Conservation (phyloP, 2,797 vertebrate species). For the Ibycter americanus region DNA sequence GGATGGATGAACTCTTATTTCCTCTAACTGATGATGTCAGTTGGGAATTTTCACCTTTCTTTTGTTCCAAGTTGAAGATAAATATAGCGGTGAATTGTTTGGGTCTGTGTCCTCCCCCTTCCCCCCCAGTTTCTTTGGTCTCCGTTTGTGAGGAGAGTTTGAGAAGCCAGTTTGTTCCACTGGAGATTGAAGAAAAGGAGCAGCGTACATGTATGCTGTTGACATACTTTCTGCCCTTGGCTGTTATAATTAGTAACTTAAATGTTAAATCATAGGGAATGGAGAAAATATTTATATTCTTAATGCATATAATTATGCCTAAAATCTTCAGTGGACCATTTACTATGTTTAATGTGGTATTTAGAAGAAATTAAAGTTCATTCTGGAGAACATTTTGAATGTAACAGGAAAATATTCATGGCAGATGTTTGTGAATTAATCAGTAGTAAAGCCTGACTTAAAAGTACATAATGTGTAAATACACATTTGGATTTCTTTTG, state of each 20-base stretch:
- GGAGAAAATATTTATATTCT: conserved; percentile 64
- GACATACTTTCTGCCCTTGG: background rate
- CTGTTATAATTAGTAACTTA: conserved; percentile 45
- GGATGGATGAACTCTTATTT: conserved; percentile 56
- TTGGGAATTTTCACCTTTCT: conserved; percentile 61
- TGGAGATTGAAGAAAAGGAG: background rate
- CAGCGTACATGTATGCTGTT: background rate
- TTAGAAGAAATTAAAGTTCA: conserved; percentile 66
- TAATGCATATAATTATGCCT: conserved; percentile 59
- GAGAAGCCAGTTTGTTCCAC: background rate
- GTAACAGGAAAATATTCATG: conserved; percentile 29
- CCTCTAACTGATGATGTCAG: conserved; percentile 44
- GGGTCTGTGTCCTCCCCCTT: too few relatives aligned
- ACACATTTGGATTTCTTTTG: background rate
- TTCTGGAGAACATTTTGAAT: conserved; percentile 53
- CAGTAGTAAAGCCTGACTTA: conserved; percentile 8
- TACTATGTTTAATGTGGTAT: conserved; percentile 63
- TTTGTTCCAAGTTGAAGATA: conserved; percentile 1
- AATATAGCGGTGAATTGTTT: background rate
- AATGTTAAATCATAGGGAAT: conserved; percentile 45
- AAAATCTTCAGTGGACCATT: conserved; percentile 65
- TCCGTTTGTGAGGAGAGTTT: background rate
- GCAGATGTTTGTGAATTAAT: conserved; percentile 62
- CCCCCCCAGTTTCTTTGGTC: background rate
- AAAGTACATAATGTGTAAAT: conserved; percentile 32